Evolutionary conservation across 2,113 vertebrate species (phyloP).

Genomic region (Cebidichthys violaceus): DNA sequence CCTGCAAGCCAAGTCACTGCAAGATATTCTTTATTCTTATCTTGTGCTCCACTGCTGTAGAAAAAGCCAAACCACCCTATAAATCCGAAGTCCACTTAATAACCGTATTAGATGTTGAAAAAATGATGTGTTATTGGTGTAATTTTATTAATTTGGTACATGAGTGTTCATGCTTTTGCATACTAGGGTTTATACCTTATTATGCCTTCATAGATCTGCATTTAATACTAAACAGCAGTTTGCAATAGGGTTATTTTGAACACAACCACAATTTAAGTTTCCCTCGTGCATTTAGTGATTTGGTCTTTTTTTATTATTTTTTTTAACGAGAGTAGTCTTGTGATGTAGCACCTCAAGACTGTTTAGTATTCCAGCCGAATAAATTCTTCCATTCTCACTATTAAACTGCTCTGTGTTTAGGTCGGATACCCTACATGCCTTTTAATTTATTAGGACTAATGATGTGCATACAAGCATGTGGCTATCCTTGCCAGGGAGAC

Average conservation of each 20-base stretch:
- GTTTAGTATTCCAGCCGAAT: background rate
- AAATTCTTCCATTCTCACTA: background rate
- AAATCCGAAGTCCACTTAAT: background rate
- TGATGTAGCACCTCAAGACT: background rate
- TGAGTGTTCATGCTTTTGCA: background rate
- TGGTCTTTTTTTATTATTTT: background rate
- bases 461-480: background rate
- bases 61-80: background rate
- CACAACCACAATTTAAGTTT: background rate
- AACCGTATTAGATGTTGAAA: background rate
- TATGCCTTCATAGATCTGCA: background rate
- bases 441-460: slow-evolving; percentile 13
- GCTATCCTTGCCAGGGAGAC: background rate
- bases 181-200: background rate
- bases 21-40: slow-evolving; percentile 3
- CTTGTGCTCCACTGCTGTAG: slow-evolving; percentile 2
- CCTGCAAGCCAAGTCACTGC: background rate
- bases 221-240: slow-evolving; percentile 1
- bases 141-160: slow-evolving; percentile 3
- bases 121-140: background rate
- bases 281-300: background rate
- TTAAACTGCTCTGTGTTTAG: background rate
- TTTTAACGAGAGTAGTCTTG: background rate
- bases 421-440: background rate
- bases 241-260: background rate